Evolutionary conservation across 2,797 vertebrate species (phyloP), one percentile per base, ranked within the genome.

Genomic region (Pempheris klunzingeri): DNA sequence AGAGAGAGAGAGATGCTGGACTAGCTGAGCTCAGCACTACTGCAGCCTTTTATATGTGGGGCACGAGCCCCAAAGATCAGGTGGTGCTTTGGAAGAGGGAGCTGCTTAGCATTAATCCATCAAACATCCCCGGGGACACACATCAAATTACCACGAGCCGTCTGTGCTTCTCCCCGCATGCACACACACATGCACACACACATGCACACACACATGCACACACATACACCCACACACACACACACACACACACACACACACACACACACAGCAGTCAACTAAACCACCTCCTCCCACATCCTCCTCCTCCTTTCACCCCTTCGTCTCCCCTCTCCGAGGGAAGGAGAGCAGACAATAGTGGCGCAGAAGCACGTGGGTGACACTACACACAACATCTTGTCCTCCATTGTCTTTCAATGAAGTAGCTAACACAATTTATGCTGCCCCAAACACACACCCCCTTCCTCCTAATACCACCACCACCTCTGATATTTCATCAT

Each of bases 101-200:
- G 94, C 94, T 93, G 93, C 92, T 94, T 94, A 92, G 94, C 93
- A 93, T 94, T 95, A 95, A 95, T 96, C 95, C 95, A 96, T 96
- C 96, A 95, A 95, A 93, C 90, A 93, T 95, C 95, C 95, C 95
- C 80, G 82, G 94, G 93, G 95, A 95, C 93, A 94, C 90, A 94
- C 93, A 94, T 95, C 94, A 93, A 94, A 95, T 94, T 94, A 94
- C 92, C 93, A 91, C 87, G 89, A 93, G 92, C 93, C 93, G 89
- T 95, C 94, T 91, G 94, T 91, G 85, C 88, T 82, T 77, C 84
- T 81, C 39, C 58, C n/a, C 17, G 15, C 78, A 47, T 12, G 1
- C 71, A 11, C 75, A 13, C 77, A 66, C 73, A 24, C 66, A 64
- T 39, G 11, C 71, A 26, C 71, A 60, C 58, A 54, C 73, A 34